Percentiles rank a stretch among this genome's conserved stretches.
Evolutionary conservation across 2,113 vertebrate species (phyloP).

Genomic region (Mirounga angustirostris): DNA sequence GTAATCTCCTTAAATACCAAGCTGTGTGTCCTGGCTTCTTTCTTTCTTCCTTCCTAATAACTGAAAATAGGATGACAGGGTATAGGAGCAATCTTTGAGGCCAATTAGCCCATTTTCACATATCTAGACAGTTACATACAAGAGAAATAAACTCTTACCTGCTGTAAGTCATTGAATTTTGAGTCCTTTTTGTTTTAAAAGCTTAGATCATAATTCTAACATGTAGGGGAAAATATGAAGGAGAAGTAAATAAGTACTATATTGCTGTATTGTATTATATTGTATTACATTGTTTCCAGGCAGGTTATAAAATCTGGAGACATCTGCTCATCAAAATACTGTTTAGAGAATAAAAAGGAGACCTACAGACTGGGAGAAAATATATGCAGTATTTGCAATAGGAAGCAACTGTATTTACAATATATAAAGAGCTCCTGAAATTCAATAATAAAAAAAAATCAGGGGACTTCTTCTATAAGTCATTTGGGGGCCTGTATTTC

Average conservation of each 20-base stretch:
- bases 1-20: not conserved
- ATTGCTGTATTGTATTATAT: not conserved
- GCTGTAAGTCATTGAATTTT: not conserved
- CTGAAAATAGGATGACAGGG: not conserved
- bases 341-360: not conserved
- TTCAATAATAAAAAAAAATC: not conserved
- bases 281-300: not conserved
- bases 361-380: not conserved
- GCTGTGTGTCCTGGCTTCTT: not conserved
- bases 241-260: not conserved
- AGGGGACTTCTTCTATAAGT: not conserved
- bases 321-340: not conserved
- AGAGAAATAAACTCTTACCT: not conserved
- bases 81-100: not conserved
- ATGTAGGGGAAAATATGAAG: not conserved
- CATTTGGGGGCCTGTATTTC: not conserved
- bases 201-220: not conserved
- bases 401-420: not conserved
- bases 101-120: not conserved
- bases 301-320: slow-evolving; percentile 16
- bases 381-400: not conserved
- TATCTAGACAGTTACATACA: not conserved
- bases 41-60: not conserved
- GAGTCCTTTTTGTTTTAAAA: not conserved
- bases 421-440: not conserved